Percentiles rank a stretch among this genome's conserved stretches.
These are phyloP conservation scores for Mesitornis unicolor DNA, from an alignment of 2,113 vertebrate species.

Conservation along the genomic window DNA sequence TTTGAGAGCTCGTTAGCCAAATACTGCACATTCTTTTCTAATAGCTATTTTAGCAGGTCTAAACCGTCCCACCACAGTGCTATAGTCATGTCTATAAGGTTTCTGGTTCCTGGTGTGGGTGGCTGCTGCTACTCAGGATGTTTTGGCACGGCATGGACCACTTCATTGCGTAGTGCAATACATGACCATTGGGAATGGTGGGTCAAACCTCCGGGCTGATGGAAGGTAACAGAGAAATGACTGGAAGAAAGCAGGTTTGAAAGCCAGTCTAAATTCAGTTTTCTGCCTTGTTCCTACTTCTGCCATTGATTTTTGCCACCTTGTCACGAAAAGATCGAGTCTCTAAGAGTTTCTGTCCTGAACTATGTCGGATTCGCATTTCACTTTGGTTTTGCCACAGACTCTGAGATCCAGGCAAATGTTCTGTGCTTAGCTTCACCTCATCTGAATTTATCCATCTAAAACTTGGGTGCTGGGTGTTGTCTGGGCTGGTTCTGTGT, in stretches of 20 bases:
- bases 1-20: not conserved
- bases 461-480: not conserved
- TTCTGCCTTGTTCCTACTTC: not conserved
- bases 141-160: not conserved
- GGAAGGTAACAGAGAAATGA: not conserved
- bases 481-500: not conserved
- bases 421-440: not conserved
- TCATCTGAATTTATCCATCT: not conserved
- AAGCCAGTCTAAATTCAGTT: not conserved
- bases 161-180: not conserved
- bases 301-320: not conserved
- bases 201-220: not conserved
- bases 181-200: not conserved
- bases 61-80: not conserved
- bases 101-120: not conserved
- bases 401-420: not conserved
- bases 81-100: not conserved
- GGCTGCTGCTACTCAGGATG: fast-evolving
- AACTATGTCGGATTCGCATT: not conserved
- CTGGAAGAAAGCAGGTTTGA: not conserved
- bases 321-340: not conserved
- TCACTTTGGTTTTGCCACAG: not conserved
- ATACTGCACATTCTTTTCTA: not conserved
- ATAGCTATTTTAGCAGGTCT: not conserved
- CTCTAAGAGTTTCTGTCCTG: not conserved